Evolutionary conservation across 1,140 invertebrate genomes (phyloP).

Genomic region (Brachionus rubens): DNA sequence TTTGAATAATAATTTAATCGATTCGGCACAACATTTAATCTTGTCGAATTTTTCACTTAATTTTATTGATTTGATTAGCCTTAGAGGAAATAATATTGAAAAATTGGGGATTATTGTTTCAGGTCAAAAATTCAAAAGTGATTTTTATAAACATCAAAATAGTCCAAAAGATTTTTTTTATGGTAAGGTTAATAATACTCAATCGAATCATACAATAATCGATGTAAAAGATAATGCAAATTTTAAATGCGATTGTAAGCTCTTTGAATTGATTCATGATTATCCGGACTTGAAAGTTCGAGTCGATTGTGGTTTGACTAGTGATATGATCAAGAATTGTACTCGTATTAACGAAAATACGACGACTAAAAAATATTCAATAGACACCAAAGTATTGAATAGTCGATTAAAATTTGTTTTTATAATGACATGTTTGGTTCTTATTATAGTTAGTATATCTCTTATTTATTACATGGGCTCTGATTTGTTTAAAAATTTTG

Average conservation of each 20-base stretch:
- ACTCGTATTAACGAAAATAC: neutral
- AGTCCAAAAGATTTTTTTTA: neutral
- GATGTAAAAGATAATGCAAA: neutral
- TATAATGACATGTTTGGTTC: neutral
- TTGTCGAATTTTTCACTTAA: constrained; percentile 8
- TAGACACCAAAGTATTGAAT: neutral
- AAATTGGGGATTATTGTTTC: neutral
- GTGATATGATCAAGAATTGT: neutral
- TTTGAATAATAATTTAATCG: neutral
- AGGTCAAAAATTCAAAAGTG: constrained; percentile 28
- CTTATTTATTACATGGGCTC: constrained; percentile 6
- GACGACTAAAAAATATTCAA: neutral
- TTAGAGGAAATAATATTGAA: constrained; percentile 1
- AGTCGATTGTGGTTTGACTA: neutral
- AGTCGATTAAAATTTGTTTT: neutral
- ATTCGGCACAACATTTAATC: neutral
- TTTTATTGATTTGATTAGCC: neutral
- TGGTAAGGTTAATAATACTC: neutral
- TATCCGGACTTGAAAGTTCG: neutral
- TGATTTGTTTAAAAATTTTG: constrained; percentile 12
- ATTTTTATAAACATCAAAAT: constrained; percentile 17
- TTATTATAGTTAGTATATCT: neutral
- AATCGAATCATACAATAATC: neutral
- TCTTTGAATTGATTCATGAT: neutral
- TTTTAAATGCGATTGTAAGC: constrained; percentile 34